These are phyloP conservation scores for Taurulus bubalis DNA, from an alignment of 2,113 vertebrate species.

Conservation along the genomic window DNA sequence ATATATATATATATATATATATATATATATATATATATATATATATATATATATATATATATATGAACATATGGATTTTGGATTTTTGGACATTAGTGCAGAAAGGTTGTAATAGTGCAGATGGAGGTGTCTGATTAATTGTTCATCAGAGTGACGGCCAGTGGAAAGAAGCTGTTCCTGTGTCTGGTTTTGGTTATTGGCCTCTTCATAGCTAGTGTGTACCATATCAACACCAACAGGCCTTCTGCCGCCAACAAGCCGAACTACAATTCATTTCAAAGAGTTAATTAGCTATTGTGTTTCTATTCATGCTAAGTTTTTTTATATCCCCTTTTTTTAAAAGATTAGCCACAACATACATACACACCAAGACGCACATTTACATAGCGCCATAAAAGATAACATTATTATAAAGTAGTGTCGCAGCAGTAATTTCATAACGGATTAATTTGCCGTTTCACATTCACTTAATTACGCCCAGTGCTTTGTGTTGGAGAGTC, in stretches of 20 bases:
- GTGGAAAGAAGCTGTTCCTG: too few relatives aligned
- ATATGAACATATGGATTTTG: too few relatives aligned
- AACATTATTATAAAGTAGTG: constrained; percentile 63
- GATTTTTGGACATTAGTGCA: too few relatives aligned
- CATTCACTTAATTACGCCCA: constrained; percentile 64
- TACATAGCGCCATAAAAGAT: constrained; percentile 65
- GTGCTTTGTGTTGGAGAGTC: constrained; percentile 60
- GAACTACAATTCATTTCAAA: constrained; percentile 30
- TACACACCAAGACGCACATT: constrained; percentile 39
- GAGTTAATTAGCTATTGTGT: constrained; percentile 58
- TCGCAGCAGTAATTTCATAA: constrained; percentile 61
- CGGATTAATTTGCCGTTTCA: constrained; percentile 71
- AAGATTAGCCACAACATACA: constrained; percentile 11
- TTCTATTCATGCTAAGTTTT: constrained; percentile 24
- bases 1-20: too few relatives aligned
- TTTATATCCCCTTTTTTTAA: constrained; percentile 26
- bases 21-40: too few relatives aligned
- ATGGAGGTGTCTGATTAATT: too few relatives aligned
- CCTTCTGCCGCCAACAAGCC: constrained; percentile 30
- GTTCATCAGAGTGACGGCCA: too few relatives aligned
- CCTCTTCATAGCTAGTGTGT: not conserved
- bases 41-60: too few relatives aligned
- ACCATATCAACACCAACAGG: not conserved
- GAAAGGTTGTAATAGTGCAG: too few relatives aligned
- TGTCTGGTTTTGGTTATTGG: not conserved